phyloP scores from a whole-genome alignment of 2,888 invertebrate genomes.

The Xestia sexstrigata region DNA sequence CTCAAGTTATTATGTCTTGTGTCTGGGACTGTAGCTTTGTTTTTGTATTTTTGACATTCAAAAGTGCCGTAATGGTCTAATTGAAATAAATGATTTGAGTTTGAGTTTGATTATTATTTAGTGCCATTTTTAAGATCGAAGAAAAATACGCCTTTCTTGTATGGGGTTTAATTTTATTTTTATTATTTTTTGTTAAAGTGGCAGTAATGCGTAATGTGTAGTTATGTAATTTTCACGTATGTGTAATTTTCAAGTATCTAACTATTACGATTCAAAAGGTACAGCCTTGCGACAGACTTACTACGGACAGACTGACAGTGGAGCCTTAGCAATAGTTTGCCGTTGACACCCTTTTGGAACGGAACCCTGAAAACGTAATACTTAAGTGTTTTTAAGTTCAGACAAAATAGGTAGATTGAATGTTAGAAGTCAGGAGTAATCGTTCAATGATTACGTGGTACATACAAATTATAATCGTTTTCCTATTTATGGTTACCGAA shows the following conservation, averaged over 20 bases:
- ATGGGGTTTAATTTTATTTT: neutral
- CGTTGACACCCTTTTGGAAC: neutral
- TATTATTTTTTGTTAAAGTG: neutral
- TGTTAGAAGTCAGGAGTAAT: constrained; percentile 38
- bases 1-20: too few relatives aligned
- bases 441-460: constrained; percentile 41
- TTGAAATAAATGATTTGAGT: too few relatives aligned
- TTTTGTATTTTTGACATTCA: too few relatives aligned
- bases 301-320: neutral
- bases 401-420: constrained; percentile 35
- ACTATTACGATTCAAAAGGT: neutral
- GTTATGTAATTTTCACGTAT: too few relatives aligned
- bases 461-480: constrained; percentile 37
- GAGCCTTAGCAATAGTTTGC: neutral
- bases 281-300: neutral
- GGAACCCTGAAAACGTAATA: constrained; percentile 25
- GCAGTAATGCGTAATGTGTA: too few relatives aligned
- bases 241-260: neutral
- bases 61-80: too few relatives aligned
- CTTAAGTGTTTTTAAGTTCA: constrained; percentile 6
- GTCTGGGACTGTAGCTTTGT: too few relatives aligned
- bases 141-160: neutral
- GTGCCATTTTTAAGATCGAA: neutral
- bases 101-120: neutral
- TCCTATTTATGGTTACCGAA: constrained; percentile 28